Conservation (phyloP, 2,888 invertebrate genomes). For the Stenodera caucasica region DNA sequence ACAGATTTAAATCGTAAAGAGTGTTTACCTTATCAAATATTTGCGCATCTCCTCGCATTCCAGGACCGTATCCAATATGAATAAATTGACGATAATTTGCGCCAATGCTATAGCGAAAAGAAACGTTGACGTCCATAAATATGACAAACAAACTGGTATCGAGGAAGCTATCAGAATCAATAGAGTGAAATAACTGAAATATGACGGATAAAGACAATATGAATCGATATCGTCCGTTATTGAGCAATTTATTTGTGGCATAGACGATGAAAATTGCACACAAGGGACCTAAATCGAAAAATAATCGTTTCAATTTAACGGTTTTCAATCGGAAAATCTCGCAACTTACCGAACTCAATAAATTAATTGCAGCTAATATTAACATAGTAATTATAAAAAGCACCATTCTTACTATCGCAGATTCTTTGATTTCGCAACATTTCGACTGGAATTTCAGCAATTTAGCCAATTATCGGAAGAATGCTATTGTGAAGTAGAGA, state of each 20-base stretch:
- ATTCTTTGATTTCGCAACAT: slow-evolving; percentile 62
- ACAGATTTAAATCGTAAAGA: too few species aligned
- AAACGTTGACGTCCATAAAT: slow-evolving; percentile 67
- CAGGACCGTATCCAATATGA: slow-evolving; percentile 60
- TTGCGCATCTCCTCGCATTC: slow-evolving; percentile 61
- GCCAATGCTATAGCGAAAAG: slow-evolving; percentile 64
- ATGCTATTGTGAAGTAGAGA: background rate
- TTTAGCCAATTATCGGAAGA: background rate
- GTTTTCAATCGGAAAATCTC: slow-evolving; percentile 5
- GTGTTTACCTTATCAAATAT: slow-evolving; percentile 52
- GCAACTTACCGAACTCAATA: slow-evolving; percentile 63
- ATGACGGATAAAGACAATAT: slow-evolving; percentile 70
- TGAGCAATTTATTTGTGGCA: slow-evolving; percentile 45
- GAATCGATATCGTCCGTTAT: slow-evolving; percentile 49
- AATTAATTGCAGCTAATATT: slow-evolving; percentile 62
- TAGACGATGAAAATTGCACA: slow-evolving; percentile 37
- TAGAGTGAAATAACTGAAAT: slow-evolving; percentile 71
- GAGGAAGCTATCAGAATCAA: slow-evolving; percentile 70
- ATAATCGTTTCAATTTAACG: background rate
- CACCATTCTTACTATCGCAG: slow-evolving; percentile 60
- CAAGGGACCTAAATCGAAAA: slow-evolving; percentile 43
- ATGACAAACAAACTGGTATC: slow-evolving; percentile 71
- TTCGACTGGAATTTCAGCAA: slow-evolving; percentile 52
- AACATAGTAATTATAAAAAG: slow-evolving; percentile 62
- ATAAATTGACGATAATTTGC: slow-evolving; percentile 64